These are phyloP conservation scores for Tribolium castaneum DNA, from an alignment of 1,140 invertebrate species.

Conservation along the genomic window DNA sequence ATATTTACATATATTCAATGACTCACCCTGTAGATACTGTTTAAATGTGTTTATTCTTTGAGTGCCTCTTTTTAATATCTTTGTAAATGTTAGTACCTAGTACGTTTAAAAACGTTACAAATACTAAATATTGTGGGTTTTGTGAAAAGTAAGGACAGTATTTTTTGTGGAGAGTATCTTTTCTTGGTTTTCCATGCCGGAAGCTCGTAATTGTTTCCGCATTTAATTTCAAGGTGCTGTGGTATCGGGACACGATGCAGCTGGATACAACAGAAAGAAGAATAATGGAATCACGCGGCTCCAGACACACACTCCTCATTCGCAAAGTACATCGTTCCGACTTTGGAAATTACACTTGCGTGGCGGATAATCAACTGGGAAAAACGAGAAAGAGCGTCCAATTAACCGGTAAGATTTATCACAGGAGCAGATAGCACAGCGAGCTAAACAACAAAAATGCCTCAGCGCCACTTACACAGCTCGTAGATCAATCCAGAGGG, in stretches of 20 bases:
- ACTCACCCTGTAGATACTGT: too few relatives aligned
- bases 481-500: conserved; percentile 19
- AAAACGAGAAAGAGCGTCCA: conserved; percentile 72
- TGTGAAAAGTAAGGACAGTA: neutral
- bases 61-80: too few relatives aligned
- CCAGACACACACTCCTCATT: conserved; percentile 74
- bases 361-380: conserved; percentile 75
- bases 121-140: too few relatives aligned
- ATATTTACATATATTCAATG: too few relatives aligned
- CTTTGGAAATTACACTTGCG: conserved; percentile 78
- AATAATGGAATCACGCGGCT: conserved; percentile 73
- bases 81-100: too few relatives aligned
- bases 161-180: neutral
- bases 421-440: conserved; percentile 22
- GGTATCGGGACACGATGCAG: conserved; percentile 76
- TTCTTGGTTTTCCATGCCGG: neutral
- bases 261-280: conserved; percentile 74
- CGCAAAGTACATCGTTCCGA: conserved; percentile 74
- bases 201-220: neutral
- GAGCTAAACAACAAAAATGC: conserved; percentile 45
- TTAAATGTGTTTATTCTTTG: too few relatives aligned
- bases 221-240: conserved; percentile 68
- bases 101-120: too few relatives aligned
- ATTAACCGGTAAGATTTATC: conserved; percentile 69
- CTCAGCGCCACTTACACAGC: conserved; percentile 32